These are phyloP conservation scores for Smittia aterrima DNA, from an alignment of 2,888 invertebrate genomes.

Conservation along the genomic window DNA sequence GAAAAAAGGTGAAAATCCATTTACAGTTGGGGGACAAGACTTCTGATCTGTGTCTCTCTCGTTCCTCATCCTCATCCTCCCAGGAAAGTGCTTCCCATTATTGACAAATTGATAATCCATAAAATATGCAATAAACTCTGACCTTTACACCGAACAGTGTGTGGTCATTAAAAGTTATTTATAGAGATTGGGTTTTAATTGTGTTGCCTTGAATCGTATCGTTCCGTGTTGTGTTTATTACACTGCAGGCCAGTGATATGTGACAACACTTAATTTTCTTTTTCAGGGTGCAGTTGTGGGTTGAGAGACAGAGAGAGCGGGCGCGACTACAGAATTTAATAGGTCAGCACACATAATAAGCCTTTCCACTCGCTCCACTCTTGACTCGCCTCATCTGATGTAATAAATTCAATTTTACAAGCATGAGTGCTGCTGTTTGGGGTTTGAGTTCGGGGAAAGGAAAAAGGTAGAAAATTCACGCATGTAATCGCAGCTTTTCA, in stretches of 20 bases:
- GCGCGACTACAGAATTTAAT: conserved; percentile 2
- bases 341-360: conserved; percentile 2
- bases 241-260: conserved; percentile 9
- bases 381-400: background rate
- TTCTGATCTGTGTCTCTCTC: no score
- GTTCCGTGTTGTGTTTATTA: conserved; percentile 4
- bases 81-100: conserved; percentile 10
- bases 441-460: background rate
- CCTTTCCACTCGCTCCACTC: background rate
- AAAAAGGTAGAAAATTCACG: background rate
- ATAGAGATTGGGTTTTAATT: conserved; percentile 38
- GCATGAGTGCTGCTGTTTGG: background rate
- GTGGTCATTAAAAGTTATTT: conserved; percentile 39
- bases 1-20: no score
- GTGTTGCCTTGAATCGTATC: conserved; percentile 31
- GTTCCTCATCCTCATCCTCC: background rate
- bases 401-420: conserved; percentile 14
- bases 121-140: conserved; percentile 37
- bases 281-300: background rate
- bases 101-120: conserved; percentile 41
- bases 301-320: background rate
- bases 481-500: background rate
- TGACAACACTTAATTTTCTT: conserved; percentile 33
- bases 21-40: no score
- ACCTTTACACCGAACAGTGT: conserved; percentile 35